Evolutionary conservation across 1,140 invertebrate genomes (phyloP).

Genomic region (Maniola jurtina): DNA sequence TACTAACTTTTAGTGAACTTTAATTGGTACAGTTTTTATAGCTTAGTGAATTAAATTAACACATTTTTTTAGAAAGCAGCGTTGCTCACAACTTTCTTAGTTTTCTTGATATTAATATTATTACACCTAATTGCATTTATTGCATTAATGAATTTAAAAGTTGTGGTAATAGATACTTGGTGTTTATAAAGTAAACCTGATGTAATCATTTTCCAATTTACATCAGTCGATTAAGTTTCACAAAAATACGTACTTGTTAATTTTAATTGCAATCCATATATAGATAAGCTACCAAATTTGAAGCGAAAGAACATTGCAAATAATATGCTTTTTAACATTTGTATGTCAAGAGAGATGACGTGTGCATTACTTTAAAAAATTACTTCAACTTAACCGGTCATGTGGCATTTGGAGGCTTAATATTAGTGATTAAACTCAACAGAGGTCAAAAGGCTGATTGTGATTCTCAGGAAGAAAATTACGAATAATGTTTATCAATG

Average conservation of each 20-base stretch:
- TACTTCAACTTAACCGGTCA: conserved; percentile 33
- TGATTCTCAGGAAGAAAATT: conserved; percentile 23
- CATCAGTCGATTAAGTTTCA: conserved; percentile 6
- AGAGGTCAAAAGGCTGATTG: conserved; percentile 33
- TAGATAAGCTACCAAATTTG: conserved; percentile 12
- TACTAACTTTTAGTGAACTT: too few species aligned
- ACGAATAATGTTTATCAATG: conserved; percentile 7
- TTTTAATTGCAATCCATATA: conserved; percentile 10
- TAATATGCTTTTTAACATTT: conserved; percentile 45
- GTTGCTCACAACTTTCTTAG: background rate
- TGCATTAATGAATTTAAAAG: background rate
- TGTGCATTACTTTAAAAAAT: conserved; percentile 36
- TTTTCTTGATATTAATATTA: background rate
- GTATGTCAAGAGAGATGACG: conserved; percentile 37
- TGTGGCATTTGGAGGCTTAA: conserved; percentile 42
- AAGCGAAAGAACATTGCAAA: conserved; percentile 3
- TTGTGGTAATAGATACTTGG: background rate
- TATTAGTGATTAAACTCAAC: conserved; percentile 30
- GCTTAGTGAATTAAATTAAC: background rate
- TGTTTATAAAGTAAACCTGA: background rate
- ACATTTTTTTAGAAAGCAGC: background rate
- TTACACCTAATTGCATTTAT: background rate
- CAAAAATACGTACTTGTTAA: conserved; percentile 7
- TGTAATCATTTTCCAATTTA: conserved; percentile 3
- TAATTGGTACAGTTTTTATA: too few species aligned